These are phyloP conservation scores for Ochlodes sylvanus DNA, from an alignment of 2,888 invertebrate species.

Conservation along the genomic window DNA sequence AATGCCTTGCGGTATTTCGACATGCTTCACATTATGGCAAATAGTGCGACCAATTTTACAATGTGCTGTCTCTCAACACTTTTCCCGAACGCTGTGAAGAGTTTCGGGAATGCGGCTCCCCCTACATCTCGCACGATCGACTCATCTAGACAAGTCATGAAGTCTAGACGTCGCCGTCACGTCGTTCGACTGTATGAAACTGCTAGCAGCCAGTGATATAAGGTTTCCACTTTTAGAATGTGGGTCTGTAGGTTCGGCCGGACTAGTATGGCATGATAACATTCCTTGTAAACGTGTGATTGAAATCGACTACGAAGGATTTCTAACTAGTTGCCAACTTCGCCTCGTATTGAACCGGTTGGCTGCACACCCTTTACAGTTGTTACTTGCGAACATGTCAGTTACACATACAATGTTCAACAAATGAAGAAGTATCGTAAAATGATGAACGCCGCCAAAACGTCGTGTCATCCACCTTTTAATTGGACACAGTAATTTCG, in stretches of 20 bases:
- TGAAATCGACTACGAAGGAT: conserved; percentile 38
- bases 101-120: too few species aligned
- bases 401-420: background rate
- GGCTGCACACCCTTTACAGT: conserved; percentile 21
- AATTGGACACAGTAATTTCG: conserved; percentile 37
- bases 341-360: conserved; percentile 9
- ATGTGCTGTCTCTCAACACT: too few species aligned
- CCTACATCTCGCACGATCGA: background rate
- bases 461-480: background rate
- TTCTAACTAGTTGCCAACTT: conserved; percentile 33
- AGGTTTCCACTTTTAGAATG: conserved; percentile 37
- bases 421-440: background rate
- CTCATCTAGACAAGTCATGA: background rate
- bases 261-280: conserved; percentile 40
- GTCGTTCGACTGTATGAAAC: background rate
- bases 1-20: too few species aligned
- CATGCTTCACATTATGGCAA: too few species aligned
- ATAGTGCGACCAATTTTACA: too few species aligned
- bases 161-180: background rate
- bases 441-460: background rate
- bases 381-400: conserved; percentile 8
- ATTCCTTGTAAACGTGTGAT: conserved; percentile 40
- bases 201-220: conserved; percentile 22
- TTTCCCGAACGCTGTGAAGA: too few species aligned
- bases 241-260: conserved; percentile 43